Evolutionary conservation across 2,113 vertebrate genomes (phyloP).

Genomic region (Scolopax mira): DNA sequence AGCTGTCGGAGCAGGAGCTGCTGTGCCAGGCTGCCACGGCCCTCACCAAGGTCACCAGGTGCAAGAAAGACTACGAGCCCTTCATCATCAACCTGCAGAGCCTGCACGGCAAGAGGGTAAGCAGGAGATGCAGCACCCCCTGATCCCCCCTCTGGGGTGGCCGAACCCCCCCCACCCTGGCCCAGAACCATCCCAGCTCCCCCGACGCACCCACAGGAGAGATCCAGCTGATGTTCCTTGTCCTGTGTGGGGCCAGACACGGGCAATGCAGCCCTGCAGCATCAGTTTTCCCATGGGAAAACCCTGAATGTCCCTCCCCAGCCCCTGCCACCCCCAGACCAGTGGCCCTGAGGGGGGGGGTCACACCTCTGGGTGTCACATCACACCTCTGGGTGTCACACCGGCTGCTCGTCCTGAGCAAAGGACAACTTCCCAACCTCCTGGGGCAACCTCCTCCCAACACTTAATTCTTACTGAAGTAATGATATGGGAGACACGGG

Average conservation of each 20-base stretch:
- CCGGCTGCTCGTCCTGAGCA: not conserved
- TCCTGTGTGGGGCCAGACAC: rapidly evolving
- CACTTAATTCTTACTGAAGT: no score
- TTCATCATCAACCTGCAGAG: constrained; percentile 5
- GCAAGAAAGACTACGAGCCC: not conserved
- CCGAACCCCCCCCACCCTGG: not conserved
- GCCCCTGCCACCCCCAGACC: rapidly evolving
- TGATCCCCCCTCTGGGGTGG: rapidly evolving
- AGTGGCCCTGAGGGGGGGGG: not conserved
- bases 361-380: not conserved
- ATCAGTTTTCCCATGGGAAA: rapidly evolving
- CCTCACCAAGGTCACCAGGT: not conserved
- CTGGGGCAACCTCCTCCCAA: rapidly evolving
- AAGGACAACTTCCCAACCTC: not conserved
- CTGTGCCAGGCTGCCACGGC: constrained; percentile 17
- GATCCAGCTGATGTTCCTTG: rapidly evolving
- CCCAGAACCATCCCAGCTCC: not conserved
- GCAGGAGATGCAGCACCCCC: not conserved
- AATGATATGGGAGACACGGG: not conserved
- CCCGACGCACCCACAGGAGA: rapidly evolving
- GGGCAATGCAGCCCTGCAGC: rapidly evolving
- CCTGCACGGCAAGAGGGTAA: not conserved
- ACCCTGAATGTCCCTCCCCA: not conserved
- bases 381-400: not conserved
- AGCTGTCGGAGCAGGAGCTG: not conserved